phyloP scores from a whole-genome alignment of 2,797 vertebrate species.

The Micrastur ruficollis region DNA sequence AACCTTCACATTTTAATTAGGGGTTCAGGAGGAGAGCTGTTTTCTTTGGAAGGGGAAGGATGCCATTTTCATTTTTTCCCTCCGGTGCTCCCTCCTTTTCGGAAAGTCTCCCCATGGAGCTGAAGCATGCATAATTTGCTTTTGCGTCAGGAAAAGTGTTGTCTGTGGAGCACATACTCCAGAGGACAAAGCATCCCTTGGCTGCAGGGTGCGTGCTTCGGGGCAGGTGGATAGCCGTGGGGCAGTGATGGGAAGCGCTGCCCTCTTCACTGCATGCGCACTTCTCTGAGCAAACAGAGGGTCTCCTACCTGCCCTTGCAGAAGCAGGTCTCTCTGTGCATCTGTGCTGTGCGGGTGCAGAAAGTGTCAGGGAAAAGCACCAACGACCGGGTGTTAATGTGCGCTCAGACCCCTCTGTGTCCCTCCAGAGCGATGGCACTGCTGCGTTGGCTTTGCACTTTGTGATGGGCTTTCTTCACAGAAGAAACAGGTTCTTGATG shows the following conservation, averaged over 20 bases:
- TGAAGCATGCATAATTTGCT: not conserved
- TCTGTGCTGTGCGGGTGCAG: not conserved
- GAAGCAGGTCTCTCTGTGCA: not conserved
- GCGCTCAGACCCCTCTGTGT: fast-evolving
- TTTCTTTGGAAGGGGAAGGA: conserved; percentile 1
- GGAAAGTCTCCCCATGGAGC: not conserved
- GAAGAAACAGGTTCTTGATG: not conserved
- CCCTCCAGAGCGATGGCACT: not conserved
- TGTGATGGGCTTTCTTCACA: not conserved
- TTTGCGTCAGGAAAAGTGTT: not conserved
- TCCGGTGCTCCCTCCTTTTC: not conserved
- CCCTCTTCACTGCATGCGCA: not conserved
- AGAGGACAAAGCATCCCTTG: not conserved
- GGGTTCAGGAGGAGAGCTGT: not conserved
- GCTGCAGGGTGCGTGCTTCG: not conserved
- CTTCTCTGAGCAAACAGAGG: not conserved
- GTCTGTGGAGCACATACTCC: fast-evolving
- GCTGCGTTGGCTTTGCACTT: fast-evolving
- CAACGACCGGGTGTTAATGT: fast-evolving
- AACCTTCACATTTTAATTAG: not conserved
- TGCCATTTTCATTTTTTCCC: not conserved
- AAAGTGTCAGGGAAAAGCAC: not conserved
- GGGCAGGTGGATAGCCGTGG: not conserved
- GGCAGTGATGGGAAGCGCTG: not conserved
- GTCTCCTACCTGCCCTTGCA: not conserved